A percentile compares a stretch with the other conserved stretches of the same genome.
Conservation (phyloP, 1,140 invertebrate species). For the Drosophila mayri region DNA sequence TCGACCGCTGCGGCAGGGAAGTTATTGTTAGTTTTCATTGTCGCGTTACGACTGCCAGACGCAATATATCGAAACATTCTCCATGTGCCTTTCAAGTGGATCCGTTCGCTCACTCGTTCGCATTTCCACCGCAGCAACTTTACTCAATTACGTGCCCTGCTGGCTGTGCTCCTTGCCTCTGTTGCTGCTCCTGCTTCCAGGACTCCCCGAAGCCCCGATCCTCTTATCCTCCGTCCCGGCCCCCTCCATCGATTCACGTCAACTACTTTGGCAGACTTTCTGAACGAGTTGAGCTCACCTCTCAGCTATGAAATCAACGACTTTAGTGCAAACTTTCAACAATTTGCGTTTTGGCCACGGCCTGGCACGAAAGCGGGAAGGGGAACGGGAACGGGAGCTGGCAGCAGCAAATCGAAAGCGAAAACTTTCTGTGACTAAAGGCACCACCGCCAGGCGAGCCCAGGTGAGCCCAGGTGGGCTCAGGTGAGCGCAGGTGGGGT, state of each 20-base stretch:
- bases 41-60: conserved; percentile 42
- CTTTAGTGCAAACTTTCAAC: conserved; percentile 83
- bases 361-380: conserved; percentile 56
- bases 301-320: conserved; percentile 83
- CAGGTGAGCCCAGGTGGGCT: conserved; percentile 48
- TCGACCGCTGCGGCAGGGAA: conserved; percentile 34
- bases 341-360: conserved; percentile 83
- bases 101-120: conserved; percentile 36
- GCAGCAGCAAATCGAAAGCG: conserved; percentile 76
- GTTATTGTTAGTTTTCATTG: conserved; percentile 73
- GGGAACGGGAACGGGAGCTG: conserved; percentile 8
- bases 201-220: conserved; percentile 1
- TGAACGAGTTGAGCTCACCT: conserved; percentile 83
- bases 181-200: conserved; percentile 1
- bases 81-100: conserved; percentile 66
- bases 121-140: conserved; percentile 73
- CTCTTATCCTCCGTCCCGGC: conserved; percentile 1
- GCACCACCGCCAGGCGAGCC: conserved; percentile 13
- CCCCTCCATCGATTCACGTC: conserved; percentile 63
- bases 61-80: conserved; percentile 78
- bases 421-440: conserved; percentile 80
- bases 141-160: conserved; percentile 76
- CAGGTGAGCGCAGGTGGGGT: conserved; percentile 18
- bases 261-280: conserved; percentile 82
- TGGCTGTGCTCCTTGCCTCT: conserved; percentile 41